Evolutionary conservation across 2,113 vertebrate genomes (phyloP).

Genomic region (Spheniscus mendiculus): DNA sequence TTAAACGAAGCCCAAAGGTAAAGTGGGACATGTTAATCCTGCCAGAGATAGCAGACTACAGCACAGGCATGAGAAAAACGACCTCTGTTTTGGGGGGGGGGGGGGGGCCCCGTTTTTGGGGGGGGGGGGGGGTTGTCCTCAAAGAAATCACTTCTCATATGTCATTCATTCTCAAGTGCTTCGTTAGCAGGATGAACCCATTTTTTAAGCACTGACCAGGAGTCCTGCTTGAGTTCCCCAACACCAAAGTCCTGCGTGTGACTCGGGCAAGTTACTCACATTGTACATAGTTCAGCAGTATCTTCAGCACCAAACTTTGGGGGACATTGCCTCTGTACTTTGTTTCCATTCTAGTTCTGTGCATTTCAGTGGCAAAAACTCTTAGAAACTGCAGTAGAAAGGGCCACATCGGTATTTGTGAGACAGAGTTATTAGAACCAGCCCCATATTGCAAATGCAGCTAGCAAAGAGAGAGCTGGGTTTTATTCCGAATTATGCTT

Average conservation of each 20-base stretch:
- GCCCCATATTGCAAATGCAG: constrained; percentile 35
- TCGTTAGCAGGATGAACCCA: not conserved
- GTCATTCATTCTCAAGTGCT: not conserved
- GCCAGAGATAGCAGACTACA: not conserved
- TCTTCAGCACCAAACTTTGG: not conserved
- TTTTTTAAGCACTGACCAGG: not conserved
- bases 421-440: constrained; percentile 40
- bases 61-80: not conserved
- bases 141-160: not conserved
- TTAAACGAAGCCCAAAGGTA: not conserved
- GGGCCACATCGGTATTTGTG: not conserved
- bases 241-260: fast-evolving
- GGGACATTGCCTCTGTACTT: not conserved
- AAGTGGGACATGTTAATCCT: not conserved
- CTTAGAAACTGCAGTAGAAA: not conserved
- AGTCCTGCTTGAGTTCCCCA: not conserved
- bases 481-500: constrained; percentile 69
- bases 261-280: not conserved
- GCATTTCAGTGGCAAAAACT: not conserved
- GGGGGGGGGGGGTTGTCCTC: no score
- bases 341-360: not conserved
- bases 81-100: no score
- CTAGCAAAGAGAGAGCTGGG: constrained; percentile 35
- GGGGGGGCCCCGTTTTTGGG: no score
- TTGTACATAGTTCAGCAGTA: not conserved